These are phyloP conservation scores for Idaea dimidiata DNA, from an alignment of 2,888 invertebrate species.

Conservation along the genomic window DNA sequence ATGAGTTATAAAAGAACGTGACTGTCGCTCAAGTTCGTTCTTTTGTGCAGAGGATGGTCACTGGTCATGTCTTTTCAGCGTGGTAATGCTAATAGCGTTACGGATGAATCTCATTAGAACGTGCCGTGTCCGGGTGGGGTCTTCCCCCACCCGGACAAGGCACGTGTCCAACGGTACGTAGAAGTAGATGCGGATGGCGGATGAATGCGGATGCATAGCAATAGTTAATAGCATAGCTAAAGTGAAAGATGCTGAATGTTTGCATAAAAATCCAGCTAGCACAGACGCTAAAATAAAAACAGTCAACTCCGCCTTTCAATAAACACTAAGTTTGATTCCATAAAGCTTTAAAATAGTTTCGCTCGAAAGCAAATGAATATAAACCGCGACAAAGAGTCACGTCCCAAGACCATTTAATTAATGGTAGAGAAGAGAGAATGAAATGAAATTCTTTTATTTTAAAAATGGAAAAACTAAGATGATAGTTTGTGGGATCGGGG, in stretches of 20 bases:
- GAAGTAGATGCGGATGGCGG: too few relatives aligned
- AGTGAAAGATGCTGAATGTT: neutral
- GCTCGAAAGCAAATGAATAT: constrained; percentile 32
- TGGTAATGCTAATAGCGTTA: too few relatives aligned
- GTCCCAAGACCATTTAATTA: constrained; percentile 55
- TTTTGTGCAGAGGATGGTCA: too few relatives aligned
- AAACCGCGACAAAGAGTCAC: constrained; percentile 37
- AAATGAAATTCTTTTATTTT: constrained; percentile 51
- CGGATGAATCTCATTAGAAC: too few relatives aligned
- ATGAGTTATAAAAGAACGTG: too few relatives aligned
- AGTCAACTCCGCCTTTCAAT: neutral
- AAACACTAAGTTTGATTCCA: constrained; percentile 15
- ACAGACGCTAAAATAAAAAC: neutral
- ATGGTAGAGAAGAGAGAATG: constrained; percentile 39
- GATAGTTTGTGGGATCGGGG: constrained; percentile 43
- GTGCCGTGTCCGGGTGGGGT: too few relatives aligned
- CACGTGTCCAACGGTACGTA: too few relatives aligned
- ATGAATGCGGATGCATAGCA: too few relatives aligned
- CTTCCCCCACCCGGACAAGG: too few relatives aligned
- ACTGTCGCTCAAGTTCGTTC: too few relatives aligned
- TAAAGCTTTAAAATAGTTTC: constrained; percentile 25
- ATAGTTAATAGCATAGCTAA: too few relatives aligned
- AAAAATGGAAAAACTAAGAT: constrained; percentile 40
- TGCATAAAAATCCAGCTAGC: neutral
- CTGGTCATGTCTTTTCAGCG: too few relatives aligned